phyloP scores from a whole-genome alignment of 2,888 invertebrate species.

The Philereme transversata region DNA sequence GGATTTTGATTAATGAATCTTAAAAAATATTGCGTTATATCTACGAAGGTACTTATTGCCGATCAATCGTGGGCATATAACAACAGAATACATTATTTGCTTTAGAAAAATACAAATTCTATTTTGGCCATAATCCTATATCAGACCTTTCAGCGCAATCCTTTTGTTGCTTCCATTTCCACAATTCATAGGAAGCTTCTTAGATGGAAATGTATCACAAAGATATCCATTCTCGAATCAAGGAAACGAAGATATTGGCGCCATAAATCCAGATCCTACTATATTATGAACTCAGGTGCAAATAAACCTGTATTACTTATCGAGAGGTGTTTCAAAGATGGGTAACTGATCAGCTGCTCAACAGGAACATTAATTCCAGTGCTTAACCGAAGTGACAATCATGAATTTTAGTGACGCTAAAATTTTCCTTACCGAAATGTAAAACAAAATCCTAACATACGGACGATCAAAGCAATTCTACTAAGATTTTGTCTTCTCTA shows the following conservation, averaged over 20 bases:
- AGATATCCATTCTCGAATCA: constrained; percentile 26
- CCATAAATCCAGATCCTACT: constrained; percentile 38
- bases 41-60: background rate
- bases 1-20: background rate
- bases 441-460: no score
- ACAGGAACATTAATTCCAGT: background rate
- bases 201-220: constrained; percentile 17
- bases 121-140: constrained; percentile 12
- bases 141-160: constrained; percentile 10
- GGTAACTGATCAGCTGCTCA: constrained; percentile 13
- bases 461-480: no score
- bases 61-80: constrained; percentile 1
- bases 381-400: background rate
- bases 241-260: constrained; percentile 35
- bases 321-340: constrained; percentile 4
- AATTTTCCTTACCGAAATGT: no score
- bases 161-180: constrained; percentile 5
- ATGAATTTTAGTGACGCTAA: background rate
- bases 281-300: constrained; percentile 38
- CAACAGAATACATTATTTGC: background rate
- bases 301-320: constrained; percentile 22
- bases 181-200: constrained; percentile 13
- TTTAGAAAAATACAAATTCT: background rate
- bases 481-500: no score
- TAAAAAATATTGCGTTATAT: background rate